These are phyloP conservation scores for Lydus trimaculatus DNA, from an alignment of 2,888 invertebrate species.

Conservation along the genomic window DNA sequence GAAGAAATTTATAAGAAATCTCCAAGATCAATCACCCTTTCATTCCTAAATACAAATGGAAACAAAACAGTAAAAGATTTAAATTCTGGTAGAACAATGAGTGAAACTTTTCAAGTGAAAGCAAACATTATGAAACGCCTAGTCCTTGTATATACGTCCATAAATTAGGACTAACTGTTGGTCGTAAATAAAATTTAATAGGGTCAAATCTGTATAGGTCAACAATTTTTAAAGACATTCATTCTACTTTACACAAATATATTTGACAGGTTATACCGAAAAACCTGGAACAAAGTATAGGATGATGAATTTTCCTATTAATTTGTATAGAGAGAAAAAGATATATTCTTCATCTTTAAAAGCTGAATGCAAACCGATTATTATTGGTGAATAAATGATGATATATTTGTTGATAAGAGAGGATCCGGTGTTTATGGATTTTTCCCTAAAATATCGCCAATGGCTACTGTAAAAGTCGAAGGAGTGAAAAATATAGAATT, in stretches of 20 bases:
- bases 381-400: constrained; percentile 34
- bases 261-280: neutral
- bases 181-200: constrained; percentile 48
- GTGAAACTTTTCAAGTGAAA: neutral
- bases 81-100: neutral
- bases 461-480: neutral
- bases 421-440: neutral
- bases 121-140: neutral
- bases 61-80: neutral
- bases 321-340: constrained; percentile 36
- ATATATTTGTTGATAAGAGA: constrained; percentile 41
- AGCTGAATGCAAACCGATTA: constrained; percentile 19
- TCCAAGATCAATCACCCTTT: too few relatives aligned
- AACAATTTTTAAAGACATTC: constrained; percentile 42
- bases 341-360: constrained; percentile 18
- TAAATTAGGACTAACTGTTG: constrained; percentile 9
- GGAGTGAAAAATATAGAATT: too few relatives aligned
- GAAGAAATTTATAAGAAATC: too few relatives aligned
- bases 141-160: neutral
- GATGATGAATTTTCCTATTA: neutral
- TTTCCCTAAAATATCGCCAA: neutral
- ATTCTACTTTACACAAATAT: neutral
- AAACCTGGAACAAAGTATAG: neutral
- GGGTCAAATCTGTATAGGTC: constrained; percentile 45
- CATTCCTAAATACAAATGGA: neutral